Conservation (phyloP, 2,113 vertebrate genomes). For the Condylura cristata region DNA sequence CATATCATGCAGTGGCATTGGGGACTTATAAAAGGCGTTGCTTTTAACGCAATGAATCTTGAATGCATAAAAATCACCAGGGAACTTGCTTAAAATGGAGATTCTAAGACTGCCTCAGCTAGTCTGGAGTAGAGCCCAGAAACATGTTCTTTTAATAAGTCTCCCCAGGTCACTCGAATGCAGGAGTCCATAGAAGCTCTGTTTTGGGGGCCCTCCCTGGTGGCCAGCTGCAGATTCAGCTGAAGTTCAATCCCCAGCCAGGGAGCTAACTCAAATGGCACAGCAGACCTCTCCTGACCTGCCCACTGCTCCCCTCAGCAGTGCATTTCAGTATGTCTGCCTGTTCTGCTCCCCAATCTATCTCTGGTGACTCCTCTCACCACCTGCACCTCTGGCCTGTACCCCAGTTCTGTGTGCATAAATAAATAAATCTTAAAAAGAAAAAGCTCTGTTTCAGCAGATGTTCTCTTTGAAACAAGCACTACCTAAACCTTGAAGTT, state of each 20-base stretch:
- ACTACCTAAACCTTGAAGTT: not conserved
- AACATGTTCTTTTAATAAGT: slow-evolving; percentile 59
- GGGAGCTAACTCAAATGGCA: too few species aligned
- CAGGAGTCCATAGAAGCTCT: slow-evolving; percentile 17
- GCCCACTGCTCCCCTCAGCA: too few species aligned
- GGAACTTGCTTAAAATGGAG: slow-evolving; percentile 37
- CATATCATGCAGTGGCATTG: not conserved
- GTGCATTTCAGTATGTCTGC: too few species aligned
- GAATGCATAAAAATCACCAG: slow-evolving; percentile 29
- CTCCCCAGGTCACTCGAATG: not conserved
- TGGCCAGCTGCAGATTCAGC: too few species aligned
- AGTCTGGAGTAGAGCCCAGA: slow-evolving; percentile 57
- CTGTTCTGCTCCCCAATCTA: too few species aligned
- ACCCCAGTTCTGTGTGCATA: too few species aligned
- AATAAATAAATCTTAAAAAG: too few species aligned
- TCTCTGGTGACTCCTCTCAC: too few species aligned
- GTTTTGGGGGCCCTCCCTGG: too few species aligned
- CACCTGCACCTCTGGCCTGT: too few species aligned
- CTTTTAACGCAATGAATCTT: slow-evolving; percentile 59
- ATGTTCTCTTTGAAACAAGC: slow-evolving; percentile 20
- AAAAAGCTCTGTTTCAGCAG: slow-evolving; percentile 55
- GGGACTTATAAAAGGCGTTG: slow-evolving; percentile 57
- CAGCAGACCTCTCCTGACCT: too few species aligned
- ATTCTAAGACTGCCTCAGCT: slow-evolving; percentile 18
- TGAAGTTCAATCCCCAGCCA: too few species aligned